Evolutionary conservation across 2,888 invertebrate species (phyloP), one percentile per base, ranked within the genome.

Genomic region (Agrypnus murinus): DNA sequence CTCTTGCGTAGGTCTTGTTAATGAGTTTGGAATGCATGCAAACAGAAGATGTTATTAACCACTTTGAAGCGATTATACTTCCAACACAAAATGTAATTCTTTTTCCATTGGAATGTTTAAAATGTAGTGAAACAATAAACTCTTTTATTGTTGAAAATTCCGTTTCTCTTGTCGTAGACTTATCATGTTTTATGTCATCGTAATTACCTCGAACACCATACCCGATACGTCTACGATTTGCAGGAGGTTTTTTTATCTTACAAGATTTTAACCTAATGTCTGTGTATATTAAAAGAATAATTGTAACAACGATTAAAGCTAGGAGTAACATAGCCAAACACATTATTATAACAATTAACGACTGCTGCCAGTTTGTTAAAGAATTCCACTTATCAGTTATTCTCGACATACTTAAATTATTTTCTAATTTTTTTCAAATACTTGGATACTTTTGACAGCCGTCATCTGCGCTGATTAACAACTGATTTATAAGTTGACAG

Each of bases 81-180:
- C 45, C 60, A 45, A 45, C 60, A 45, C 45, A 60, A 25, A 25
- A 60, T 6, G 60, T 9, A 31, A 31, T 1, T 9, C 45, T n/a
- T 19, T 10, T 25, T n/a, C 32, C 40, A n/a, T 3, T 25, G 12
- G 32, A 1, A 55, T 12, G 15, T 12, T 19, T 58, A 12, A 14
- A 45, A 14, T 60, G 43, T 14, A 60, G 9, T 2, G 60, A 60
- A 32, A 60, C 45, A 31, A 60, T 25, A 15, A 19, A 43, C 25
- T 45, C 7, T 45, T 19, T 60, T 9, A 31, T n/a, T 45, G 6
- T 4, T 19, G 8, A 15, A 5, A 58, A 58, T 40, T 58, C 58
- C 7, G 38, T 15, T 40, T 17, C 38, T 10, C 1, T 3, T 9
- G 15, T 36, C 9, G 32, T 6, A 10, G 9, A 17, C 2, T 7